A percentile compares a stretch with the other conserved stretches of the same genome.
Evolutionary conservation across 2,797 vertebrate species (phyloP).

Genomic region (Myotis pilosus): DNA sequence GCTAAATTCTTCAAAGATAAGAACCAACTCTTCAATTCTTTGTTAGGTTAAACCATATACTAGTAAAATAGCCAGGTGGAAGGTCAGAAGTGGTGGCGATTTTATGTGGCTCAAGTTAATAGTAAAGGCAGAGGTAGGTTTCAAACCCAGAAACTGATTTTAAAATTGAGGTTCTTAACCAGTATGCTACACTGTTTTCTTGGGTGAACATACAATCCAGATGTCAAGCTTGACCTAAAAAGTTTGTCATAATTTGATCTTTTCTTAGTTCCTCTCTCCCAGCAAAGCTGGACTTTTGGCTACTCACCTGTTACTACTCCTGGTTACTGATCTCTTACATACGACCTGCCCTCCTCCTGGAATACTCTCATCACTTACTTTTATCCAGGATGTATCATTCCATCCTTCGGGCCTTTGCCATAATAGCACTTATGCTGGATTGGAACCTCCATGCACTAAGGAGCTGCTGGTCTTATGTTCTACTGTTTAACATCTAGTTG

Average conservation of each 20-base stretch:
- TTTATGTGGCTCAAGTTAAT: background rate
- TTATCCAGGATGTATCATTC: background rate
- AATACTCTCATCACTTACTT: background rate
- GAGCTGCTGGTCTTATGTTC: background rate
- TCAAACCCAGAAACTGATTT: background rate
- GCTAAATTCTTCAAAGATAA: background rate
- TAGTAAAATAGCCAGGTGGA: background rate
- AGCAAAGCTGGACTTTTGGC: background rate
- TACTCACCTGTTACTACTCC: background rate
- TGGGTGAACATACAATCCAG: slow-evolving; percentile 24
- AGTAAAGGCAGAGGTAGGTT: background rate
- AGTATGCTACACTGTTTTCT: background rate
- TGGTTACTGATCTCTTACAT: background rate
- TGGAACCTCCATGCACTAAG: background rate
- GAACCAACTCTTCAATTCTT: background rate
- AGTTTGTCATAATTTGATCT: background rate
- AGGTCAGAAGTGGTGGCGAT: background rate
- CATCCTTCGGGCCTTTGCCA: background rate
- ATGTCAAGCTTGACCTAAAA: background rate
- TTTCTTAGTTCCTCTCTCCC: background rate
- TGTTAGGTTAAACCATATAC: background rate
- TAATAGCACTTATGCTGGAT: background rate
- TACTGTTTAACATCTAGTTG: background rate
- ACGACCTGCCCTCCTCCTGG: background rate
- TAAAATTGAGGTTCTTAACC: background rate